Conservation (phyloP, 53 echinoderm and acorn worm species). For the Zoroaster sp. region DNA sequence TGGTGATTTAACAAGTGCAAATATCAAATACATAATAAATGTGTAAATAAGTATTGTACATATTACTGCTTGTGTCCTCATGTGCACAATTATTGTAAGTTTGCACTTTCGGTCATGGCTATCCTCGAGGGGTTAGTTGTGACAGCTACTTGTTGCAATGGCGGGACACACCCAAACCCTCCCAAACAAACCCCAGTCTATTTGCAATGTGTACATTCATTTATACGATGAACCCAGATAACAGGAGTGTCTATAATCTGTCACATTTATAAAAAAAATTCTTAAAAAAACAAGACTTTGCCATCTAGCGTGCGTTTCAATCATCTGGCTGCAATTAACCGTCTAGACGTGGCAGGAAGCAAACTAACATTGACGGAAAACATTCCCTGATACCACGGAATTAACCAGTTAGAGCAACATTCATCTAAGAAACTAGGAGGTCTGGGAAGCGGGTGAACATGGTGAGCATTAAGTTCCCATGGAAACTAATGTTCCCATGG, state of each 20-base stretch:
- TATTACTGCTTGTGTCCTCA: too few species aligned
- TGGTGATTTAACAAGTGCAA: too few species aligned
- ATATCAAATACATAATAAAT: too few species aligned
- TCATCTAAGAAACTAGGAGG: neutral
- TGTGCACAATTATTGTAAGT: too few species aligned
- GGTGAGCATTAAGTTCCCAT: neutral
- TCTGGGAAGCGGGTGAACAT: neutral
- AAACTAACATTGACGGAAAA: neutral
- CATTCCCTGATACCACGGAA: neutral
- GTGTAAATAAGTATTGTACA: too few species aligned
- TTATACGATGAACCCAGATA: neutral
- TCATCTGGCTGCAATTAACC: neutral
- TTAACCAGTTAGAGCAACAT: neutral
- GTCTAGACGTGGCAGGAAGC: neutral
- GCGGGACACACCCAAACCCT: neutral
- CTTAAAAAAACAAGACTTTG: neutral
- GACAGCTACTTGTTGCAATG: neutral
- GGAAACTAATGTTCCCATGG: neutral
- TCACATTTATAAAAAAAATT: neutral
- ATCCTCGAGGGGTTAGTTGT: too few species aligned
- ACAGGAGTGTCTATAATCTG: neutral
- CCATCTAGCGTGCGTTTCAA: neutral
- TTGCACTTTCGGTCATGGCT: too few species aligned
- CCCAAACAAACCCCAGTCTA: neutral
- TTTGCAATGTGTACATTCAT: too few species aligned